These are phyloP conservation scores for Xenus cinereus DNA, from an alignment of 2,113 vertebrate genomes.

Conservation along the genomic window DNA sequence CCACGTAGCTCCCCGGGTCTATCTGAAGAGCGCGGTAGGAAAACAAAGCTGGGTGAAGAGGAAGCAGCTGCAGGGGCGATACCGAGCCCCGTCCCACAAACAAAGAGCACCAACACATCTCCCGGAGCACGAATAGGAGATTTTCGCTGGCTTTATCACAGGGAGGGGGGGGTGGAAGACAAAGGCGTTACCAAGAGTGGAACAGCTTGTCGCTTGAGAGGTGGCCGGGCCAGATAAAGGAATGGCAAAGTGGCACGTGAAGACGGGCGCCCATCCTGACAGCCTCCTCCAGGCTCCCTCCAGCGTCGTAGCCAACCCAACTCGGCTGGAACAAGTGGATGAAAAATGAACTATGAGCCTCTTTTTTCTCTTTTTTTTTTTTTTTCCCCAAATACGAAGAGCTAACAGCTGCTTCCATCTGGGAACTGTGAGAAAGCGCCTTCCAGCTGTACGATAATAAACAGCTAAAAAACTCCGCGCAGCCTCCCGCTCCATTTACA, in stretches of 20 bases:
- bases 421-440: slow-evolving; percentile 71
- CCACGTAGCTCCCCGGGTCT: slow-evolving; percentile 55
- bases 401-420: slow-evolving; percentile 79
- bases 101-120: slow-evolving; percentile 69
- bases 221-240: slow-evolving; percentile 74
- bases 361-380: slow-evolving; percentile 11
- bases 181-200: slow-evolving; percentile 73
- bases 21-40: slow-evolving; percentile 33
- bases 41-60: slow-evolving; percentile 70
- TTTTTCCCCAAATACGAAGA: not conserved
- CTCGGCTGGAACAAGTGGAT: slow-evolving; percentile 72
- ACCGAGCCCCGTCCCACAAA: slow-evolving; percentile 67
- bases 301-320: slow-evolving; percentile 49
- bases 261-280: slow-evolving; percentile 43
- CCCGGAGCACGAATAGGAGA: slow-evolving; percentile 74
- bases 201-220: slow-evolving; percentile 70
- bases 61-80: slow-evolving; percentile 79
- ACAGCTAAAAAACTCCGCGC: slow-evolving; percentile 68
- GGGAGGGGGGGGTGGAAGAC: slow-evolving; percentile 31
- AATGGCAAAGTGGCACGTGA: slow-evolving; percentile 63
- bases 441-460: slow-evolving; percentile 81
- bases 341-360: slow-evolving; percentile 64
- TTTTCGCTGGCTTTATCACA: slow-evolving; percentile 73
- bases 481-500: slow-evolving; percentile 71
- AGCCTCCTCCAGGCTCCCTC: not conserved